Evolutionary conservation across 1,140 invertebrate genomes (phyloP), one percentile per base, ranked within the genome.

Genomic region (Drosophila kikkawai): DNA sequence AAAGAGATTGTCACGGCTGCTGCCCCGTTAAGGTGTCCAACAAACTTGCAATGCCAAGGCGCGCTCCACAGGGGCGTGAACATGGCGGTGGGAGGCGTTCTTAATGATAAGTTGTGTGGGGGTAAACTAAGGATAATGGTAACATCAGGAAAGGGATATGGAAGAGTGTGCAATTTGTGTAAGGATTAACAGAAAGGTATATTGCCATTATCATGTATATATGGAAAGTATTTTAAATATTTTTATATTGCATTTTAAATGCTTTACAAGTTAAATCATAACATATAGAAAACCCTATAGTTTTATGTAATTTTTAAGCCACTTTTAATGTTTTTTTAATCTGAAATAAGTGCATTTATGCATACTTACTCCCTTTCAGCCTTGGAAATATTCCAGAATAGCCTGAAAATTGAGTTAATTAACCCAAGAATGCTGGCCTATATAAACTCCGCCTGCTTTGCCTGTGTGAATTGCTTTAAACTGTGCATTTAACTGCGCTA

Each of bases 21-120:
- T 56, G 67, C 22, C 53, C 53, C 68, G 56, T 75, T 80, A 87
- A 88, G 85, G 77, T 87, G 74, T 70, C 65, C 70, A 59, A 61
- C 45, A 22, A 47, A 78, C 69, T 70, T 76, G 58, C 76, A 84
- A 70, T 64, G 68, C 70, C 65, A 74, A 75, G 53, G 67, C 34
- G 64, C 50, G 79, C 61, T 68, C 55, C 44, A 57, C 39, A 42
- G 47, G 39, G 51, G 58, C 73, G 59, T 84, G 66, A 71, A 59
- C 65, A 69, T 77, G 39, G 59, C 75, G 65, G 39, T 53, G 63
- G 71, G 42, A 59, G 59, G 59, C 45, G 12, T 65, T 77, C 34
- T 3, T 73, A 74, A 78, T 87, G 79, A 83, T 82, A 74, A 69
- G 67, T 59, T 68, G 55, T 51, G 13, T 60, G 61, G 50, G 39